phyloP scores from a whole-genome alignment of 2,113 vertebrate species.

The Leptobrachium ailaonicum region DNA sequence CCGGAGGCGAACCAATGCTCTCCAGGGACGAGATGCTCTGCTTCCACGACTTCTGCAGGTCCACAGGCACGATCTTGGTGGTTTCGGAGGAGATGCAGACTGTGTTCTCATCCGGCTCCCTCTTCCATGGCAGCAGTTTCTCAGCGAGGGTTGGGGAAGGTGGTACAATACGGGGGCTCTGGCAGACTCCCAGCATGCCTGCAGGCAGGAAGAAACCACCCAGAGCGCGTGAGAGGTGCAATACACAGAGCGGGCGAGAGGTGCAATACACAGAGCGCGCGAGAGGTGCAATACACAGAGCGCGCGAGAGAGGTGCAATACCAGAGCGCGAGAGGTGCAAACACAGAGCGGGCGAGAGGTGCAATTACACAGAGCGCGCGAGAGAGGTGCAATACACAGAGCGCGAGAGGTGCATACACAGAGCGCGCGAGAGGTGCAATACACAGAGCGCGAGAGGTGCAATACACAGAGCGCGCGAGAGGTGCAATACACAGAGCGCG shows the following conservation, averaged over 20 bases:
- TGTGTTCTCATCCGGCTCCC: constrained; percentile 75
- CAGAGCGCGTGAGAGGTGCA: too few species aligned
- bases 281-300: too few species aligned
- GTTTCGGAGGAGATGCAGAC: constrained; percentile 89
- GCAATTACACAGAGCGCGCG: too few species aligned
- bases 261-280: too few species aligned
- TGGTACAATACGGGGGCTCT: constrained; percentile 73
- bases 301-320: too few species aligned
- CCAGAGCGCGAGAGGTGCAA: not conserved
- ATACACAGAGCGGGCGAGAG: not conserved
- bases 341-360: too few species aligned
- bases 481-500: too few species aligned
- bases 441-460: too few species aligned
- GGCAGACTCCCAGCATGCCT: constrained; percentile 76
- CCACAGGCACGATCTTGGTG: constrained; percentile 93
- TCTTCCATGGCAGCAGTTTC: constrained; percentile 89
- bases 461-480: too few species aligned
- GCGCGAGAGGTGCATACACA: too few species aligned
- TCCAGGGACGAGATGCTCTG: constrained; percentile 96
- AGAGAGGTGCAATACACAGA: too few species aligned
- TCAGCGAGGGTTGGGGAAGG: constrained; percentile 76
- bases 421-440: too few species aligned
- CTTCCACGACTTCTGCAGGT: constrained; percentile 92
- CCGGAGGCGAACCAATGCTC: constrained; percentile 84
- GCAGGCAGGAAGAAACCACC: constrained; percentile 36